Evolutionary conservation across 1,140 invertebrate genomes (phyloP).

Genomic region (Dermatophagoides farinae): DNA sequence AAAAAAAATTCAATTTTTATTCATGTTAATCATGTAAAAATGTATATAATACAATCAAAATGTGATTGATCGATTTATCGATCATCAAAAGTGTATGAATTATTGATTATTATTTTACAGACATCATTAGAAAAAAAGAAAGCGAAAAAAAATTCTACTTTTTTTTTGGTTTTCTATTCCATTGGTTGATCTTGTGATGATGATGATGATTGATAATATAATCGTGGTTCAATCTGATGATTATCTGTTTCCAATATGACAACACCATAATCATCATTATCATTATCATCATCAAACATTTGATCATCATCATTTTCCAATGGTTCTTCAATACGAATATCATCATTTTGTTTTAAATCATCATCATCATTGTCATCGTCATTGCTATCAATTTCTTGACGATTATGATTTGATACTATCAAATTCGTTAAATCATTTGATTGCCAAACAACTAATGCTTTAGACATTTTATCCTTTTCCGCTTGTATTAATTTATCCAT

Average conservation of each 20-base stretch:
- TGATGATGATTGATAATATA: not conserved
- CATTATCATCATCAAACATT: not conserved
- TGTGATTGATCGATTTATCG: too few species aligned
- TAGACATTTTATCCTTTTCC: conserved; percentile 15
- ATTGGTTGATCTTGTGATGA: not conserved
- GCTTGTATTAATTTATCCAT: conserved; percentile 7
- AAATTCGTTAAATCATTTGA: conserved; percentile 1
- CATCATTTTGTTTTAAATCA: not conserved
- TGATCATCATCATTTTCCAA: not conserved
- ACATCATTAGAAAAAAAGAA: not conserved
- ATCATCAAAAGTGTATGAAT: too few species aligned
- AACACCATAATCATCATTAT: not conserved
- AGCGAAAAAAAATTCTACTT: too few species aligned
- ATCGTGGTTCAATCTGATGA: too few species aligned
- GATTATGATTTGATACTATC: not conserved
- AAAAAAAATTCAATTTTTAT: too few species aligned
- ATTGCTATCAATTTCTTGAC: not conserved
- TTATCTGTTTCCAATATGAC: too few species aligned
- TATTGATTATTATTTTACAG: too few species aligned
- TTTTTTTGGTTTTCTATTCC: not conserved
- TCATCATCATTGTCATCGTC: not conserved
- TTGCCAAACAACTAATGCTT: conserved; percentile 19
- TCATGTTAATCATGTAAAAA: too few species aligned
- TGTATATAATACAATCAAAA: too few species aligned
- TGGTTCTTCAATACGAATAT: not conserved